A percentile compares a stretch with the other conserved stretches of the same genome.
phyloP scores from a whole-genome alignment of 2,797 vertebrate species.

The Syngnathus rostellatus region DNA sequence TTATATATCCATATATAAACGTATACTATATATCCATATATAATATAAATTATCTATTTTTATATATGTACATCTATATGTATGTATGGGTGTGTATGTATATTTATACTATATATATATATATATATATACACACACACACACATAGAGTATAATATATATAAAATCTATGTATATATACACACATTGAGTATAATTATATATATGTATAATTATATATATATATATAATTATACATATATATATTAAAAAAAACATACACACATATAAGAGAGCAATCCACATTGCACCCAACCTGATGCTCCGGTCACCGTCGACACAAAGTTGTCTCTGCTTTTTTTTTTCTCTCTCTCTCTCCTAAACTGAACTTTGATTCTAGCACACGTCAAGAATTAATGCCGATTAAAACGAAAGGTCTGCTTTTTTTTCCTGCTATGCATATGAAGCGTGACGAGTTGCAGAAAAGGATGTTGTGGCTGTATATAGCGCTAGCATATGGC shows the following conservation, averaged over 20 bases:
- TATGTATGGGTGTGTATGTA: background rate
- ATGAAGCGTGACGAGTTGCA: conserved; percentile 70
- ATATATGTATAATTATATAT: background rate
- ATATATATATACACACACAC: conserved; percentile 29
- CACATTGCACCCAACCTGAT: conserved; percentile 54
- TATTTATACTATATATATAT: background rate
- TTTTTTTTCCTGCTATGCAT: conserved; percentile 92
- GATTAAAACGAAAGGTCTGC: conserved; percentile 74
- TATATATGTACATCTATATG: background rate
- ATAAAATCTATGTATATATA: conserved; percentile 15
- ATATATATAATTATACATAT: background rate
- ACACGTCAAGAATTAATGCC: conserved; percentile 69
- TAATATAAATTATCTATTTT: background rate
- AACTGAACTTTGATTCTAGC: conserved; percentile 68
- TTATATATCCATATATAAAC: background rate
- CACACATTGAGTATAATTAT: conserved; percentile 15
- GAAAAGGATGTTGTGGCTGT: conserved; percentile 84
- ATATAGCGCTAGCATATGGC: conserved; percentile 96
- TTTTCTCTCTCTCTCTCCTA: conserved; percentile 24
- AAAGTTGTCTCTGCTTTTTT: conserved; percentile 55
- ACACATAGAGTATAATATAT: background rate
- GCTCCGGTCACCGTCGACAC: conserved; percentile 61
- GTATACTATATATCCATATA: conserved; percentile 27
- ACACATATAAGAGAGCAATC: conserved; percentile 28
- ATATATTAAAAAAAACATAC: conserved; percentile 38